Percentiles rank a stretch among this genome's conserved stretches.
Conservation (phyloP, 2,797 vertebrate genomes). For the Syngnathus rostellatus region DNA sequence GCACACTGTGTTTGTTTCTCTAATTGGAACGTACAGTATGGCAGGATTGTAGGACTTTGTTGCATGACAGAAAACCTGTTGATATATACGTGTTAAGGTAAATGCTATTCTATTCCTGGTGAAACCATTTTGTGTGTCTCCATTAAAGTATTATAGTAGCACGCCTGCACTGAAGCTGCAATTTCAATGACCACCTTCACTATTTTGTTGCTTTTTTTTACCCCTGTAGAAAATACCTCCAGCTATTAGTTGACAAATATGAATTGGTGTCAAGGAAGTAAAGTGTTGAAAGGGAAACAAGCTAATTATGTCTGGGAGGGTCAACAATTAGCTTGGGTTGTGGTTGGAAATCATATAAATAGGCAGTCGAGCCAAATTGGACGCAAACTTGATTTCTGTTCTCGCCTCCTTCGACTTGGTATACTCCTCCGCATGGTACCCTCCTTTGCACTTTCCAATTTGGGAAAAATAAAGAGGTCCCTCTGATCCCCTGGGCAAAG, state of each 20-base stretch:
- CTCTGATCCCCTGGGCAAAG: too few relatives aligned
- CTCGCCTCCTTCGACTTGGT: too few relatives aligned
- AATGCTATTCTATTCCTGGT: not conserved
- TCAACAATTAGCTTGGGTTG: not conserved
- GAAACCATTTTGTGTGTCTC: not conserved
- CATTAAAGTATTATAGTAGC: not conserved
- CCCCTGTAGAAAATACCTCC: too few relatives aligned
- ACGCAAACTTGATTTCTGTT: too few relatives aligned
- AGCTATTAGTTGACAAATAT: not conserved
- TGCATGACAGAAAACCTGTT: not conserved
- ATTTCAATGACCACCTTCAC: not conserved
- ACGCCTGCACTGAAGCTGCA: not conserved
- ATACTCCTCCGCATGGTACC: too few relatives aligned
- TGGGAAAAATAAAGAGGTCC: too few relatives aligned
- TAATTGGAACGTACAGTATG: not conserved
- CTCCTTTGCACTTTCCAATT: too few relatives aligned
- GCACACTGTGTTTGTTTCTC: not conserved
- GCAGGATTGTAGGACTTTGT: not conserved
- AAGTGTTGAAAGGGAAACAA: not conserved
- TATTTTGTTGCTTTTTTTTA: too few relatives aligned
- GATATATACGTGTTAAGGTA: not conserved
- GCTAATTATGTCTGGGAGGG: not conserved
- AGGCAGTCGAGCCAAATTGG: too few relatives aligned
- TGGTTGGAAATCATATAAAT: not conserved
- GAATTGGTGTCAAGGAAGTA: not conserved